These are phyloP conservation scores for Endomychus coccineus DNA, from an alignment of 2,888 invertebrate genomes.

Conservation along the genomic window DNA sequence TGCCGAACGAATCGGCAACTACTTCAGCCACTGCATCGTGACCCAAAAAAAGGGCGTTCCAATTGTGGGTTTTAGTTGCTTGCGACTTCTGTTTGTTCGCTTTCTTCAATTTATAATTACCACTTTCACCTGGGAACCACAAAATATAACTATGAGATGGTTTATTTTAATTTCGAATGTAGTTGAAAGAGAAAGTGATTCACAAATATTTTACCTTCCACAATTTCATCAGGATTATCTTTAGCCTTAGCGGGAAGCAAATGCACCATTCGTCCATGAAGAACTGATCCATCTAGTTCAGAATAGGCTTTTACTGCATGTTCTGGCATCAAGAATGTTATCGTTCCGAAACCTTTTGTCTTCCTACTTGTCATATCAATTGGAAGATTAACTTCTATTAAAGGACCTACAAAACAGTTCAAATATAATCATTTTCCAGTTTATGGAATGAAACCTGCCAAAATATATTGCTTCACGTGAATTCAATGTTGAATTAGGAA, in stretches of 20 bases:
- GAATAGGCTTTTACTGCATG: slow-evolving; percentile 86
- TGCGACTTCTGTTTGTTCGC: slow-evolving; percentile 64
- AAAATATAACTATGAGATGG: too few relatives aligned
- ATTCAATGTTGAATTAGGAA: too few relatives aligned
- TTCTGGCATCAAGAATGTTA: slow-evolving; percentile 91
- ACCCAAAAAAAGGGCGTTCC: slow-evolving; percentile 94
- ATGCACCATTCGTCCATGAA: slow-evolving; percentile 90
- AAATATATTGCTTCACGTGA: too few relatives aligned
- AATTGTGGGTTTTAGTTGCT: slow-evolving; percentile 78
- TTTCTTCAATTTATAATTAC: slow-evolving; percentile 81
- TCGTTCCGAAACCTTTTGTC: slow-evolving; percentile 86
- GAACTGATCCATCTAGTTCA: slow-evolving; percentile 82
- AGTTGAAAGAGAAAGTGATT: neutral
- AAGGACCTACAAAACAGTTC: slow-evolving; percentile 58
- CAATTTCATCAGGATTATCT: slow-evolving; percentile 30
- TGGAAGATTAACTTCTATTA: slow-evolving; percentile 83
- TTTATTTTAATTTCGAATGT: neutral
- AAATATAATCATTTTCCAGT: too few relatives aligned
- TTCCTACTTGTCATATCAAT: slow-evolving; percentile 75
- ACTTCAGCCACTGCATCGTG: slow-evolving; percentile 89
- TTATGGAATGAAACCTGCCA: too few relatives aligned
- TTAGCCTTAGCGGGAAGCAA: slow-evolving; percentile 79
- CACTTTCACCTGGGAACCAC: slow-evolving; percentile 56
- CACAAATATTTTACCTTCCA: too few relatives aligned
- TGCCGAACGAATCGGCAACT: slow-evolving; percentile 74